Conservation (phyloP, 1,140 invertebrate genomes). For the Drosophila orena region DNA sequence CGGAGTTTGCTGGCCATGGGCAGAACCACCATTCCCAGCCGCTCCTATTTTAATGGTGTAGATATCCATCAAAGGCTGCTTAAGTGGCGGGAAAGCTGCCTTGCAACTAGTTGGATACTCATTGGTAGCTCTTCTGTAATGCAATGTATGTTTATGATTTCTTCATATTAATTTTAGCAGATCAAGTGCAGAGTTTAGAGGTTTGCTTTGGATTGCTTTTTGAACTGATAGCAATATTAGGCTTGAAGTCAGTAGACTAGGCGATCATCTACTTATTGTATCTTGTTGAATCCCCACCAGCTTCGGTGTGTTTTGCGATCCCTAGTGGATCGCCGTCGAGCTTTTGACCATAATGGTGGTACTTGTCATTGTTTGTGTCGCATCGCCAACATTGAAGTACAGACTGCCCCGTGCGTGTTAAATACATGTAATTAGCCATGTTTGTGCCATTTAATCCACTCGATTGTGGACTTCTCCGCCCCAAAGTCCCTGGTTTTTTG, state of each 20-base stretch:
- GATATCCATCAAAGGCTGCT: constrained; percentile 39
- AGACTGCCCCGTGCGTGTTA: constrained; percentile 62
- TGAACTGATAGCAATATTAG: too few species aligned
- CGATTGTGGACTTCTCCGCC: constrained; percentile 34
- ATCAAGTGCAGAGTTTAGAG: too few species aligned
- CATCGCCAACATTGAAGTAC: constrained; percentile 56
- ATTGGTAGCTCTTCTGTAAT: too few species aligned
- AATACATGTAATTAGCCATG: constrained; percentile 83
- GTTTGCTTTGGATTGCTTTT: too few species aligned
- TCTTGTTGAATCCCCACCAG: not conserved
- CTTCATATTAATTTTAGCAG: too few species aligned
- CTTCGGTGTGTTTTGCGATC: not conserved
- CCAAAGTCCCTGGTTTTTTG: constrained; percentile 18
- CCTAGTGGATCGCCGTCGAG: constrained; percentile 43
- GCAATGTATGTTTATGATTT: not conserved
- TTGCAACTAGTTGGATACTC: not conserved
- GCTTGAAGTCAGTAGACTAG: too few species aligned
- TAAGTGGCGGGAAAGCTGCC: not conserved
- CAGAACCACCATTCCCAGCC: constrained; percentile 29
- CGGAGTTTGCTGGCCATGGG: constrained; percentile 47
- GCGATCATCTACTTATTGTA: not conserved
- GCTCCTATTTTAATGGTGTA: constrained; percentile 73
- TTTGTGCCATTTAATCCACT: constrained; percentile 83
- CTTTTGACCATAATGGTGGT: constrained; percentile 77
- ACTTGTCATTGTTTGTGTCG: constrained; percentile 75